Conservation (phyloP, 2,888 invertebrate genomes). For the Acrobasis repandana region DNA sequence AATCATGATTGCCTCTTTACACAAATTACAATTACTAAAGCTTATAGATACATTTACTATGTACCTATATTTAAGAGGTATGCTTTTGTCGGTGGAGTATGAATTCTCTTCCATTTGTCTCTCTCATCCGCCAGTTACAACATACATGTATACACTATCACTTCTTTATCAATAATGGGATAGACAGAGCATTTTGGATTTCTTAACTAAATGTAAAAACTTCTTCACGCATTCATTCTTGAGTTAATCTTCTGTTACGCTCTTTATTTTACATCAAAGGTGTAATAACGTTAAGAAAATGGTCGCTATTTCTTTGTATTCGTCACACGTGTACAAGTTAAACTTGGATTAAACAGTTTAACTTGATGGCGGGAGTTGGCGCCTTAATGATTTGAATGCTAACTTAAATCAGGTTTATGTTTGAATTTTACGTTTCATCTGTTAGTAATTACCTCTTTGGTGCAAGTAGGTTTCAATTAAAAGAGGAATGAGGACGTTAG, state of each 20-base stretch:
- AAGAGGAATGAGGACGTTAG: neutral
- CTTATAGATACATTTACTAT: too few species aligned
- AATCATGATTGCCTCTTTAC: too few species aligned
- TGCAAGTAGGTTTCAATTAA: neutral
- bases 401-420: conserved; percentile 20
- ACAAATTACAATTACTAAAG: too few species aligned
- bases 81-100: too few species aligned
- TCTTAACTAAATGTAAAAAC: too few species aligned
- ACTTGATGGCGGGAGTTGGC: conserved; percentile 12
- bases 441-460: neutral
- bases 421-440: conserved; percentile 9
- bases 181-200: too few species aligned
- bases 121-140: too few species aligned
- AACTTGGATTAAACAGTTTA: conserved; percentile 20
- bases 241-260: neutral
- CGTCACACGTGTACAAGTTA: conserved; percentile 22
- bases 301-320: conserved; percentile 24
- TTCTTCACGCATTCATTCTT: too few species aligned
- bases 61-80: too few species aligned
- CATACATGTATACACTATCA: too few species aligned
- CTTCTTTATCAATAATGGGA: too few species aligned
- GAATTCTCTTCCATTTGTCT: too few species aligned
- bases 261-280: conserved; percentile 13
- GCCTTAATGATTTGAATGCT: conserved; percentile 18
- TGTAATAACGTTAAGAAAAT: conserved; percentile 27